Evolutionary conservation across 1,140 invertebrate species (phyloP).

Genomic region (Hyles euphorbiae): DNA sequence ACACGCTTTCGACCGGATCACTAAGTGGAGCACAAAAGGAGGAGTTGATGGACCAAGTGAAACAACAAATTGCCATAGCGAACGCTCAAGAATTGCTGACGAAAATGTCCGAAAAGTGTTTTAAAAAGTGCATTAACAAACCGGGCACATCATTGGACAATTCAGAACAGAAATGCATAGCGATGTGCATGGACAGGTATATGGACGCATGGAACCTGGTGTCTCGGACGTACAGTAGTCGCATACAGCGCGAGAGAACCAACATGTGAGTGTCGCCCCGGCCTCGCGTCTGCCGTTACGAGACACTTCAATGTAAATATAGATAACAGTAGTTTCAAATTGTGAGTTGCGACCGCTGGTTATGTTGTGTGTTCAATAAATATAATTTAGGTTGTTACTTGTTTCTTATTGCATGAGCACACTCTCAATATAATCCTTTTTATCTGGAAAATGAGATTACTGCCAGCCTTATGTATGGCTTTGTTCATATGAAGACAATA

Average conservation of each 20-base stretch:
- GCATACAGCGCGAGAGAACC: constrained; percentile 85
- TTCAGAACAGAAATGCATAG: constrained; percentile 97
- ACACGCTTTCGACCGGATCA: constrained; percentile 59
- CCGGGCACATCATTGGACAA: constrained; percentile 93
- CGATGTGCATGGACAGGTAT: constrained; percentile 98
- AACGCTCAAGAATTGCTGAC: constrained; percentile 95
- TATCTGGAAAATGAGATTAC: too few relatives aligned
- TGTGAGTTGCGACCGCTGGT: constrained; percentile 51
- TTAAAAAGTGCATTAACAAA: constrained; percentile 94
- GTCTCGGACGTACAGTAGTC: constrained; percentile 87
- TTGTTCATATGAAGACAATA: too few relatives aligned
- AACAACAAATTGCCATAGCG: constrained; percentile 96
- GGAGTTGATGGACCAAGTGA: constrained; percentile 96
- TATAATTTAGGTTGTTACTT: constrained; percentile 42
- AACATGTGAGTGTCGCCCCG: constrained; percentile 56
- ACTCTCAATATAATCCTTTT: constrained; percentile 4
- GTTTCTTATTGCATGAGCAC: constrained; percentile 16
- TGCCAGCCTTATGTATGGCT: too few relatives aligned
- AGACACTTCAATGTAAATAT: constrained; percentile 52
- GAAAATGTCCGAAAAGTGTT: constrained; percentile 99
- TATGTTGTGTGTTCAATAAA: constrained; percentile 61
- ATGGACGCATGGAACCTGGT: constrained; percentile 97
- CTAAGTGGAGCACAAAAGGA: constrained; percentile 85
- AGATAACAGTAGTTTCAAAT: constrained; percentile 59
- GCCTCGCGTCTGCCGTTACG: constrained; percentile 17